These are phyloP conservation scores for Typhlichthys subterraneus DNA, from an alignment of 2,797 vertebrate genomes.

Conservation along the genomic window DNA sequence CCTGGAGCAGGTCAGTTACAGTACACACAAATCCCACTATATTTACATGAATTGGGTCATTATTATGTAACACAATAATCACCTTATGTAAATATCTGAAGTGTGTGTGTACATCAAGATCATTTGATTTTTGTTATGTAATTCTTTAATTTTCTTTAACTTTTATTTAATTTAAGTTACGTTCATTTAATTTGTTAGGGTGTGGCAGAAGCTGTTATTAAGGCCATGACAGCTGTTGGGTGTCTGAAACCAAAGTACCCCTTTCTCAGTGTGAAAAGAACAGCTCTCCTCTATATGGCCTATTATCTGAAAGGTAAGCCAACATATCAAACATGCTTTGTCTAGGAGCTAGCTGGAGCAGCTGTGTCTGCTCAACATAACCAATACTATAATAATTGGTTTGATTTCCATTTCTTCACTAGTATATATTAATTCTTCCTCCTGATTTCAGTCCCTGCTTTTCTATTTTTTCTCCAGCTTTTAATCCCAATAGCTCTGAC, in stretches of 20 bases:
- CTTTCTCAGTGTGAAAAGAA: conserved; percentile 84
- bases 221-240: conserved; percentile 91
- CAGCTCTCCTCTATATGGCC: conserved; percentile 86
- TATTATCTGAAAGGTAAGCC: conserved; percentile 92
- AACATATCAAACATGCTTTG: neutral
- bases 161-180: too few species aligned
- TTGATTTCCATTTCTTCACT: neutral
- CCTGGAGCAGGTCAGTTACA: conserved; percentile 87
- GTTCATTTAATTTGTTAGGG: conserved; percentile 74
- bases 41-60: neutral
- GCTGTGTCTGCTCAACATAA: too few species aligned
- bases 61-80: neutral
- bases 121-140: too few species aligned
- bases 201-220: conserved; percentile 85
- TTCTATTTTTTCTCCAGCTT: conserved; percentile 73
- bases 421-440: neutral
- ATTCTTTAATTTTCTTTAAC: too few species aligned
- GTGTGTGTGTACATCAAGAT: neutral
- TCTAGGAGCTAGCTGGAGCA: too few species aligned
- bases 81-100: neutral
- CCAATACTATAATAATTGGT: too few species aligned
- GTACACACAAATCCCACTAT: neutral
- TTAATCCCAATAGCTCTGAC: conserved; percentile 82
- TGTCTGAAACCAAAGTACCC: conserved; percentile 94
- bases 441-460: neutral